Evolutionary conservation across 2,797 vertebrate species (phyloP), one percentile per base, ranked within the genome.

Genomic region (Bradypodion pumilum): DNA sequence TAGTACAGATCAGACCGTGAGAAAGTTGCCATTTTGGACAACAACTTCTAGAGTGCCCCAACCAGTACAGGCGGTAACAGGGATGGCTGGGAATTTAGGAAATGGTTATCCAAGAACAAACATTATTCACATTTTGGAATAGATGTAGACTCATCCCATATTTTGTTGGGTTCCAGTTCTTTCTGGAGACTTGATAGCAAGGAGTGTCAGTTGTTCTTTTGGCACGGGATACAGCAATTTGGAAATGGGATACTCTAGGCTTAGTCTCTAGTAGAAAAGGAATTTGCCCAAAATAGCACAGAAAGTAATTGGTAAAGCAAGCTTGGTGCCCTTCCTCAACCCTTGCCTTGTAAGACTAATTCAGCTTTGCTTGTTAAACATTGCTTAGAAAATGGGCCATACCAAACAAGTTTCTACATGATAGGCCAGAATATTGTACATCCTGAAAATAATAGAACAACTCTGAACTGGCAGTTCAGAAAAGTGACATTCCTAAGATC

Each of bases 221-320:
- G 44, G 8, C 68, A 66, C 73, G 37, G 21, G 77, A 70, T 63
- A 42, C 37, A 70, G 40, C 78, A 12, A 23, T 86, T 73, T 86
- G 69, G 85, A 82, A 86, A 86, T 56, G 42, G 44, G 74, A 82
- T 82, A 78, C 37, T 32, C 27, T 35, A 37, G 19, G 3, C 42
- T 29, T 27, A 25, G 35, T 49, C 66, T 63, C 29, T n/a, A 42
- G 52, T 19, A 56, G 74, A 12, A 40, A 81, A 77, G 42, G 56
- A 52, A n/a, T 35, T 16, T 40, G 4, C 42, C 74, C 66, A 65
- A 86, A 81, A 66, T 78, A 86, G 68, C 78, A 76, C 60, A 29
- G 59, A 78, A 56, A 32, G 46, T 78, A 70, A 63, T 32, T 75
- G 35, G 60, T 70, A 32, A 66, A 63, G 44, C 37, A 66, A 72